Percentiles rank a stretch among this genome's conserved stretches.
phyloP scores from a whole-genome alignment of 2,113 vertebrate species.

The Mesitornis unicolor region DNA sequence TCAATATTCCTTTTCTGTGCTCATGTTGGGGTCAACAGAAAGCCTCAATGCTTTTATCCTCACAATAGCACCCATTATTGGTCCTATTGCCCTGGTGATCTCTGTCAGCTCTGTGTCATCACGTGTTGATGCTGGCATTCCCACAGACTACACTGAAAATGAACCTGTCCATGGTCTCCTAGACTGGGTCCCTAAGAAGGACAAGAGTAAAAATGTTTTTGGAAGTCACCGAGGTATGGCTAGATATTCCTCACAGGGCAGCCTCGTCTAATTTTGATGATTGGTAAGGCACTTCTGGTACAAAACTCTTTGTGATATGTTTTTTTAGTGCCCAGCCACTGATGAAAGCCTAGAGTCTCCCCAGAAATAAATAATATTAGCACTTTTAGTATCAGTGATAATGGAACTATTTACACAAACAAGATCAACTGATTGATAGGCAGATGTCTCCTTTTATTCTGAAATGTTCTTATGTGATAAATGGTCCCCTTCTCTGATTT shows the following conservation, averaged over 20 bases:
- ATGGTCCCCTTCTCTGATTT: background rate
- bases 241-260: background rate
- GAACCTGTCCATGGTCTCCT: rapidly evolving
- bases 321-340: background rate
- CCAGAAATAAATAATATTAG: background rate
- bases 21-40: background rate
- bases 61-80: background rate
- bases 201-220: background rate
- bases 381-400: background rate
- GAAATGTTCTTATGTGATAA: background rate
- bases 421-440: background rate
- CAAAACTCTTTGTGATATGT: background rate
- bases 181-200: background rate
- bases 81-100: background rate
- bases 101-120: background rate
- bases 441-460: background rate
- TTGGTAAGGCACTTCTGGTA: background rate
- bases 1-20: background rate
- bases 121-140: background rate
- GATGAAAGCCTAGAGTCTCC: background rate
- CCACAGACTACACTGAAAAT: background rate
- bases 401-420: background rate
- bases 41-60: background rate
- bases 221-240: background rate
- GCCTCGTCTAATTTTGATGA: background rate